These are phyloP conservation scores for Clitarchus hookeri DNA, from an alignment of 2,888 invertebrate species.

Conservation along the genomic window DNA sequence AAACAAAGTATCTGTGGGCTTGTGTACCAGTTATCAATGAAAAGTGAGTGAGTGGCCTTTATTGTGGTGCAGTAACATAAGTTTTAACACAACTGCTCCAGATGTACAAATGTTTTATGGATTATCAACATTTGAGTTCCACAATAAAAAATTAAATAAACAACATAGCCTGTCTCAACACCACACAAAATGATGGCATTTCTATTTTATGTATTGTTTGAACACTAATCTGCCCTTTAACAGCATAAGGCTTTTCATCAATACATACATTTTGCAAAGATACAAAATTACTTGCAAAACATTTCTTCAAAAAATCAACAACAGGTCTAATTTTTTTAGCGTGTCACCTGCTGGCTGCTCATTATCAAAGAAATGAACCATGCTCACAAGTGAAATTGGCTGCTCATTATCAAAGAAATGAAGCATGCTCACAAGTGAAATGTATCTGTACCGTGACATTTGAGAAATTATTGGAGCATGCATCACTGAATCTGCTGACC, in stretches of 20 bases:
- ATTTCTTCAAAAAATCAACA: not conserved
- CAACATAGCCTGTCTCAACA: not conserved
- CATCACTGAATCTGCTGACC: no score
- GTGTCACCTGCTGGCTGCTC: not conserved
- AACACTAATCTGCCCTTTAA: not conserved
- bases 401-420: not conserved
- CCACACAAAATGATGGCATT: not conserved
- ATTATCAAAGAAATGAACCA: not conserved
- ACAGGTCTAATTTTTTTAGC: not conserved
- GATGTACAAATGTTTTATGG: not conserved
- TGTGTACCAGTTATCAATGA: constrained; percentile 5
- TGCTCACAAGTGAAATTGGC: not conserved
- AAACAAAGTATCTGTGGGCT: not conserved
- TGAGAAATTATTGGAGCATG: constrained; percentile 4
- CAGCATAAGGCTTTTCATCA: constrained; percentile 1
- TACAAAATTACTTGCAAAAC: not conserved
- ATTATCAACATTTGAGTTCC: not conserved
- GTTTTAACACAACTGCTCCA: not conserved
- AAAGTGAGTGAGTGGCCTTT: not conserved
- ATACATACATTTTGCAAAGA: not conserved
- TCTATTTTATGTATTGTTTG: constrained; percentile 18
- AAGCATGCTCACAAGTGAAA: not conserved
- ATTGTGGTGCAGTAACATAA: not conserved
- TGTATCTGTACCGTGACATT: not conserved
- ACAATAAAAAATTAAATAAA: not conserved